A percentile compares a stretch with the other conserved stretches of the same genome.
These are phyloP conservation scores for Erythrocercus mccallii DNA, from an alignment of 2,113 vertebrate species.

Conservation along the genomic window DNA sequence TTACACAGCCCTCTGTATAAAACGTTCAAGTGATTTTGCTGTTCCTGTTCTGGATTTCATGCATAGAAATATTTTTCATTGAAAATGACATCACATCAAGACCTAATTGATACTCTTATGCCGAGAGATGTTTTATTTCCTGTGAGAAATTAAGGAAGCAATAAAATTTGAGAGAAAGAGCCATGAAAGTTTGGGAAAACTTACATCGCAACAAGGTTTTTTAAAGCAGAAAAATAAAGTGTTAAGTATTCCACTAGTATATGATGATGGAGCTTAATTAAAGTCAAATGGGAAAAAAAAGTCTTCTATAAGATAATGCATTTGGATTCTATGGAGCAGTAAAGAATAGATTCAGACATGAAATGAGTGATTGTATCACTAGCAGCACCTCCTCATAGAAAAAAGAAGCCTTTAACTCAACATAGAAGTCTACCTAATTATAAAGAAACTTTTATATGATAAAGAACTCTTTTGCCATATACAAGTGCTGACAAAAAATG, in stretches of 20 bases:
- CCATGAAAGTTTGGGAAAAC: not conserved
- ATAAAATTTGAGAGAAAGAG: not conserved
- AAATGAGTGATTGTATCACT: not conserved
- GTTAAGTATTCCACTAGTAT: not conserved
- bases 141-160: not conserved
- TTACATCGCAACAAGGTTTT: not conserved
- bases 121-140: not conserved
- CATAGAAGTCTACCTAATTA: not conserved
- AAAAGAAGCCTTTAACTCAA: not conserved
- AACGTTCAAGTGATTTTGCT: not conserved
- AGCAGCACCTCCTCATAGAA: not conserved
- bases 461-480: not conserved
- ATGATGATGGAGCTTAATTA: not conserved
- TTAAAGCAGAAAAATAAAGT: not conserved
- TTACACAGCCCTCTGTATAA: not conserved
- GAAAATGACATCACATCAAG: not conserved
- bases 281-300: not conserved
- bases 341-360: not conserved
- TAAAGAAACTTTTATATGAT: not conserved
- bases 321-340: not conserved
- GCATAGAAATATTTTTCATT: not conserved
- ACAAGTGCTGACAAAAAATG: not conserved
- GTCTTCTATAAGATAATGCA: not conserved
- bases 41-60: not conserved
- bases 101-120: not conserved